Evolutionary conservation across 1,140 invertebrate species (phyloP).

Genomic region (Papilio dardanus): DNA sequence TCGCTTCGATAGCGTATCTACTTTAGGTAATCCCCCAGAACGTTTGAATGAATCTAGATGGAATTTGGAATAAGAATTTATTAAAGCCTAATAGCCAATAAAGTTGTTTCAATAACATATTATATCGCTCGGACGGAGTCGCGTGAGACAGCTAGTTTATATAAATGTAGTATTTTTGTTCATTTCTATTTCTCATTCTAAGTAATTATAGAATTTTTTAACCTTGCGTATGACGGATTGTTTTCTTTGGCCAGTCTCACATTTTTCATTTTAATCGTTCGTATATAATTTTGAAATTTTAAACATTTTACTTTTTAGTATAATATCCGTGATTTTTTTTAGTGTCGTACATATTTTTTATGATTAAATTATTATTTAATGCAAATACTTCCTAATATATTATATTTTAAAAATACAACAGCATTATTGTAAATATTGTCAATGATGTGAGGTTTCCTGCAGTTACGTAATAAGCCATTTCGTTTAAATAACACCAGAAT

Average conservation of each 20-base stretch:
- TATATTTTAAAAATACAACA: conserved; percentile 9
- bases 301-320: background rate
- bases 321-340: too few species aligned
- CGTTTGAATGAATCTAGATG: too few species aligned
- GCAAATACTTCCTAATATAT: background rate
- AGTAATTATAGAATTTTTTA: conserved; percentile 21
- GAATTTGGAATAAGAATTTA: too few species aligned
- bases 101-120: too few species aligned
- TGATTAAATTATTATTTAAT: background rate
- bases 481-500: conserved; percentile 35
- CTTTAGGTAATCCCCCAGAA: too few species aligned
- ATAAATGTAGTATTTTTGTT: background rate
- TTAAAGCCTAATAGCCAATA: too few species aligned
- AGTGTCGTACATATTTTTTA: too few species aligned
- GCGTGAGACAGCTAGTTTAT: background rate
- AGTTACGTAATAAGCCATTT: conserved; percentile 37
- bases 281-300: background rate
- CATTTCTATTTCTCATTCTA: background rate
- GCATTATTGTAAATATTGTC: background rate
- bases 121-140: background rate
- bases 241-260: conserved; percentile 59
- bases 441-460: conserved; percentile 23
- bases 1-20: too few species aligned
- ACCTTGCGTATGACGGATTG: conserved; percentile 59
- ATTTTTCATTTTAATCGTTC: conserved; percentile 27